Evolutionary conservation across 2,797 vertebrate species (phyloP).

Genomic region (Labeo calbasu): DNA sequence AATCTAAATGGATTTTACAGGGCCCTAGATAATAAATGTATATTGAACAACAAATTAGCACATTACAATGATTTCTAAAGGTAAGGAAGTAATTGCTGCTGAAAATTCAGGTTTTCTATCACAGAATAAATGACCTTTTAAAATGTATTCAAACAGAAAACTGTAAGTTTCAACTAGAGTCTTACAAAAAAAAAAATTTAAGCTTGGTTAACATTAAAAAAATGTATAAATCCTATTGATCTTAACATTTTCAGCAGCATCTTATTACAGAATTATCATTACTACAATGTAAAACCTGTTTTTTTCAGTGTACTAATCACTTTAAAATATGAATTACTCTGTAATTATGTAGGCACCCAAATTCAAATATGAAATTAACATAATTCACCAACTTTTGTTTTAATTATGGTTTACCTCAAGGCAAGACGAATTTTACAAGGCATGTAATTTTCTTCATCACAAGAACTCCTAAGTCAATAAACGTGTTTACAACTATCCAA

Average conservation of each 20-base stretch:
- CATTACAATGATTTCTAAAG: not conserved
- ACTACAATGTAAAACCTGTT: no score
- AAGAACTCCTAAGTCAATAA: not conserved
- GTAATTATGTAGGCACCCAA: not conserved
- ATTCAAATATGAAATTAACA: not conserved
- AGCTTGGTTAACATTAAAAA: no score
- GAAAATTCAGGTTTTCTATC: not conserved
- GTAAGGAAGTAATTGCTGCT: not conserved
- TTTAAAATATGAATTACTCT: not conserved
- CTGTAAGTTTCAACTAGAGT: no score
- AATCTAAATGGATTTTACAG: no score
- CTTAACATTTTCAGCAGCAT: no score
- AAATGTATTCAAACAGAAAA: not conserved
- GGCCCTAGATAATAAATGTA: not conserved
- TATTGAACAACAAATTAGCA: not conserved
- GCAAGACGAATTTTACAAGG: not conserved
- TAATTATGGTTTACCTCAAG: not conserved
- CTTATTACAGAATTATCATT: no score
- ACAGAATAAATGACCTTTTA: not conserved
- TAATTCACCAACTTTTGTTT: not conserved
- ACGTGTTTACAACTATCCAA: not conserved
- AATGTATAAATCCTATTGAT: no score
- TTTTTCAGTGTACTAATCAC: not conserved
- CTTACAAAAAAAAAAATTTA: no score
- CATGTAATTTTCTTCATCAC: not conserved